Evolutionary conservation across 2,113 vertebrate genomes (phyloP).

Genomic region (Corythornis vintsioides): DNA sequence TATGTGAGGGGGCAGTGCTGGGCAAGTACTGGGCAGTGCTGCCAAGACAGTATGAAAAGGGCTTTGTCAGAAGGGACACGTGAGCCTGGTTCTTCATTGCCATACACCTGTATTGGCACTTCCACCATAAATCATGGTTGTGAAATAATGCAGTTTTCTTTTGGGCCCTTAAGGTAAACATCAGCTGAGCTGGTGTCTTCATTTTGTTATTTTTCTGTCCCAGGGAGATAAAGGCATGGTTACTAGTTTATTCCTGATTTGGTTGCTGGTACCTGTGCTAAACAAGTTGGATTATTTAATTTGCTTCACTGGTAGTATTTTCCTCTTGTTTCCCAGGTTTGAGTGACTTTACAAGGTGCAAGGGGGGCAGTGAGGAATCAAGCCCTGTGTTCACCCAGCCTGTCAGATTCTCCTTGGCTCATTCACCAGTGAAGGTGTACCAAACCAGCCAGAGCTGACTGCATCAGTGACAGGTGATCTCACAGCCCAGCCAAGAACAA

Average conservation of each 20-base stretch:
- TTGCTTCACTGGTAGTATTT: background rate
- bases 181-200: background rate
- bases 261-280: background rate
- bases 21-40: background rate
- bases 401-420: background rate
- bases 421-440: background rate
- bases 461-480: background rate
- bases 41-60: background rate
- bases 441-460: background rate
- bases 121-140: background rate
- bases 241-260: background rate
- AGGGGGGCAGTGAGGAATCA: fast-evolving
- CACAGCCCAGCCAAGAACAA: background rate
- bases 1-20: background rate
- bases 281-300: background rate
- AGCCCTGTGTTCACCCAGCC: background rate
- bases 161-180: background rate
- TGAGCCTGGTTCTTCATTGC: background rate
- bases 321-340: background rate
- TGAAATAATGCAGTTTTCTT: background rate
- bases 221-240: background rate
- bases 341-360: background rate
- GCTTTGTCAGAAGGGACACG: background rate
- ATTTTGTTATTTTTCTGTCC: background rate
- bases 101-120: background rate